Base-by-base conservation (phyloP, 2,888 invertebrate species). In the Temnothorax rugatulus region DNA sequence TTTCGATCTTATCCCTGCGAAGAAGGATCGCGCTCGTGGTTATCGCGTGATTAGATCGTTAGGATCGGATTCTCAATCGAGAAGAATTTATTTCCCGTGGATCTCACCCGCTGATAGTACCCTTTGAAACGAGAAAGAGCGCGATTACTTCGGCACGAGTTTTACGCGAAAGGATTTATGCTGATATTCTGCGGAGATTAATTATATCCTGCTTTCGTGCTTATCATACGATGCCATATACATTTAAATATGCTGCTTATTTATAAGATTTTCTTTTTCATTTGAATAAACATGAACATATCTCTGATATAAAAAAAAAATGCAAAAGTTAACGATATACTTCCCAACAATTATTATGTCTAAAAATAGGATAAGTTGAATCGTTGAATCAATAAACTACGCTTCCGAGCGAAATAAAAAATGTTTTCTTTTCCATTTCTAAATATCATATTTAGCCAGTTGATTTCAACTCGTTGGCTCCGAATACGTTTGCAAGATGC, bases 41-140 rank as follows among this genome's bases (percentile, higher is more conserved):
- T 87, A 84, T 82, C 82, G 82, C 25, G 77, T 81, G 90, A 90
- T 90, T 89, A 86, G 87, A 87, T 89, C 86, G 66, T 76, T 86
- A 77, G 81, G 75, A 84, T 84, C 82, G 84, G 74, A 71, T 74
- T 61, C 50, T 64, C 71, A 54, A 52, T 59, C 63, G 59, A 82
- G 84, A 86, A 83, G 84, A 90, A 90, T 87, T 89, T 87, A 88
- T 91, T 54, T 77, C 59, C 61, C 66, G 71, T 66, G 54, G 57
- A 66, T 76, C 57, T 47, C 66, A n/a, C 47, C n/a, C 44, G 4
- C 54, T 34, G 57, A 79, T 57, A 75, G 52, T 29, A 9, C 18
- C 9, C 29, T 76, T 76, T 52, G 66, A 54, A 66, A 66, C 34
- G 47, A 83, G 57, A 59, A 68, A 71, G 21, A 21, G 57, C 57